Conservation (phyloP, 2,888 invertebrate genomes). For the Orthosia gracilis region DNA sequence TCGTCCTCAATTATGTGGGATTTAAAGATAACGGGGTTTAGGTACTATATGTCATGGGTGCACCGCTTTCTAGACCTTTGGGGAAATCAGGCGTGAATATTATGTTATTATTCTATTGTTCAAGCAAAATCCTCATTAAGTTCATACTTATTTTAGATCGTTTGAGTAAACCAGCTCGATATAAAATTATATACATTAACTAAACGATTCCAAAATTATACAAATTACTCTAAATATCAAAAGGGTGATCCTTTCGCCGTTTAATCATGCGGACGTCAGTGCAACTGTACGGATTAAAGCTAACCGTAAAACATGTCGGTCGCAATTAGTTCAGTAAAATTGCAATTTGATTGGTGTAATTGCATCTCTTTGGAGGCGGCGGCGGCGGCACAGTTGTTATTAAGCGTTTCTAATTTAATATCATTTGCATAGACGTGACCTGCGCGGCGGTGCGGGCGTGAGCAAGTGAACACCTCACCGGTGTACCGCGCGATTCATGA, state of each 20-base stretch:
- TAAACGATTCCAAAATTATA: slow-evolving; percentile 27
- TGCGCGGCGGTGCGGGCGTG: slow-evolving; percentile 67
- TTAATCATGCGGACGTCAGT: slow-evolving; percentile 61
- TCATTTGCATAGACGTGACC: slow-evolving; percentile 91
- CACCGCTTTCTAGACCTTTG: too few species aligned
- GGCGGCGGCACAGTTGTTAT: slow-evolving; percentile 89
- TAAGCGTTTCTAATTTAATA: slow-evolving; percentile 91
- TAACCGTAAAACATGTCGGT: slow-evolving; percentile 85
- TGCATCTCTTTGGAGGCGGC: slow-evolving; percentile 88
- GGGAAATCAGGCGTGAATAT: too few species aligned
- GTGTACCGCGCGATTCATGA: background rate
- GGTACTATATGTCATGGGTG: too few species aligned
- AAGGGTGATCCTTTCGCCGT: slow-evolving; percentile 52
- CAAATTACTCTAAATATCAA: slow-evolving; percentile 43
- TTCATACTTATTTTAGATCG: background rate
- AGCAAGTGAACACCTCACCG: background rate
- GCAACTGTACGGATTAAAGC: slow-evolving; percentile 72
- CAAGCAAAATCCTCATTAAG: background rate
- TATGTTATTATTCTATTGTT: too few species aligned
- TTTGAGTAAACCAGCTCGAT: background rate
- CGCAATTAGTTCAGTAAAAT: slow-evolving; percentile 89
- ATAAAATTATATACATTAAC: background rate
- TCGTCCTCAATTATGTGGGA: too few species aligned
- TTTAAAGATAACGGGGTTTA: too few species aligned
- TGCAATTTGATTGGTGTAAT: slow-evolving; percentile 91